Percentiles rank a stretch among this genome's conserved stretches.
Conservation (phyloP, 2,113 vertebrate species). For the Bufo bufo region DNA sequence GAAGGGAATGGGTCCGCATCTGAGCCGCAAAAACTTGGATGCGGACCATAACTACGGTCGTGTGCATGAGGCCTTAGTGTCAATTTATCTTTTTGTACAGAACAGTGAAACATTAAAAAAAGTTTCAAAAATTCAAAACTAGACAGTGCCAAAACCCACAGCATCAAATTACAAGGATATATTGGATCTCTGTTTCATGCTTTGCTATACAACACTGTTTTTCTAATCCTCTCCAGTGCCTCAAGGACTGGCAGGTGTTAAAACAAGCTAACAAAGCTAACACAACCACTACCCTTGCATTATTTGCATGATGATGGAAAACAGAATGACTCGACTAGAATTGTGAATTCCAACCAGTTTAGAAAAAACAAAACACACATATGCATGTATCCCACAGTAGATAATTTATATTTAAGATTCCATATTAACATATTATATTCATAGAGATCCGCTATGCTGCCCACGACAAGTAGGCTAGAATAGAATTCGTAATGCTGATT, state of each 20-base stretch:
- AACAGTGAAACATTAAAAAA: neutral
- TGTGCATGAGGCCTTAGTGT: neutral
- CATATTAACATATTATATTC: neutral
- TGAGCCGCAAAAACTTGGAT: too few species aligned
- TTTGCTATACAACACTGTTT: constrained; percentile 8
- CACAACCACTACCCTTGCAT: neutral
- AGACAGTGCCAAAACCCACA: neutral
- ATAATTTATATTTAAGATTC: neutral
- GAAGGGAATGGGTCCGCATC: too few species aligned
- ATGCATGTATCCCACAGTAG: neutral
- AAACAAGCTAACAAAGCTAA: constrained; percentile 14
- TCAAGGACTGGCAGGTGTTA: constrained; percentile 36
- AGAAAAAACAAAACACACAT: neutral
- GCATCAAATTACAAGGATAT: neutral
- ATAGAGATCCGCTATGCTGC: neutral
- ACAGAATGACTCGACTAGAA: neutral
- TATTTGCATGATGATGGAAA: constrained; percentile 12
- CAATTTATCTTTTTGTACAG: neutral
- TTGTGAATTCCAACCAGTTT: neutral
- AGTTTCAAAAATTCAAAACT: neutral
- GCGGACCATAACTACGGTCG: neutral
- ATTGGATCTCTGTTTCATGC: neutral
- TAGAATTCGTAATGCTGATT: neutral
- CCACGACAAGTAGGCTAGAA: neutral
- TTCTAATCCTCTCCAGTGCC: constrained; percentile 22